Percentiles rank a stretch among this genome's conserved stretches.
phyloP scores from a whole-genome alignment of 1,140 invertebrate species.

The Diuraphis noxia region DNA sequence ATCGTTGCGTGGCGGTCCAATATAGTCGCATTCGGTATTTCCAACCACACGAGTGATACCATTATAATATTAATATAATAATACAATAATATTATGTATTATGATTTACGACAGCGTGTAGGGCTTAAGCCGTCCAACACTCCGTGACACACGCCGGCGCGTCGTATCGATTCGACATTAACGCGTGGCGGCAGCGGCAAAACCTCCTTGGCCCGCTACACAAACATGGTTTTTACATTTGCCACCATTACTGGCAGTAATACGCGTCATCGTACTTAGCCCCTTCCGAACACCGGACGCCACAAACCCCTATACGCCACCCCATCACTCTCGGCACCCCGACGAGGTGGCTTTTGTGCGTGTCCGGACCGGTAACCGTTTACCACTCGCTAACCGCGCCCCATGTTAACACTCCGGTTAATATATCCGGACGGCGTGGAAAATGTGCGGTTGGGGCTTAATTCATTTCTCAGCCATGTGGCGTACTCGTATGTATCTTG shows the following conservation, averaged over 20 bases:
- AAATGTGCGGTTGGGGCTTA: not conserved
- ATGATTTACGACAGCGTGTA: not conserved
- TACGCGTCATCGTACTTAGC: not conserved
- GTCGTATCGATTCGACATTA: slow-evolving; percentile 37
- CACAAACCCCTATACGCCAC: not conserved
- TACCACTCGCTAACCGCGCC: slow-evolving; percentile 17
- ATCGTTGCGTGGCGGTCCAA: not conserved
- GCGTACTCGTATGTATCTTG: not conserved
- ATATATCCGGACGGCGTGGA: not conserved
- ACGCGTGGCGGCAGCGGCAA: not conserved
- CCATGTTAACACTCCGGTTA: not conserved
- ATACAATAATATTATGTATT: not conserved
- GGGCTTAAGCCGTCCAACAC: not conserved
- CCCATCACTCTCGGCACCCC: too few relatives aligned
- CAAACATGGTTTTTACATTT: slow-evolving; percentile 43
- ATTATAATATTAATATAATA: not conserved
- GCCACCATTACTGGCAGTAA: not conserved
- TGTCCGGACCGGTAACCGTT: slow-evolving; percentile 5
- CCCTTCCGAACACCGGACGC: not conserved
- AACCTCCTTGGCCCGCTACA: not conserved
- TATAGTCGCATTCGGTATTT: not conserved
- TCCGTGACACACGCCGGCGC: not conserved
- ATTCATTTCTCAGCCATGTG: not conserved
- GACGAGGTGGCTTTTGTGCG: not conserved
- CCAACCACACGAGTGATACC: not conserved